A percentile compares a stretch with the other conserved stretches of the same genome.
These are phyloP conservation scores for Tetragonula clypearis DNA, from an alignment of 1,140 invertebrate genomes.

Conservation along the genomic window DNA sequence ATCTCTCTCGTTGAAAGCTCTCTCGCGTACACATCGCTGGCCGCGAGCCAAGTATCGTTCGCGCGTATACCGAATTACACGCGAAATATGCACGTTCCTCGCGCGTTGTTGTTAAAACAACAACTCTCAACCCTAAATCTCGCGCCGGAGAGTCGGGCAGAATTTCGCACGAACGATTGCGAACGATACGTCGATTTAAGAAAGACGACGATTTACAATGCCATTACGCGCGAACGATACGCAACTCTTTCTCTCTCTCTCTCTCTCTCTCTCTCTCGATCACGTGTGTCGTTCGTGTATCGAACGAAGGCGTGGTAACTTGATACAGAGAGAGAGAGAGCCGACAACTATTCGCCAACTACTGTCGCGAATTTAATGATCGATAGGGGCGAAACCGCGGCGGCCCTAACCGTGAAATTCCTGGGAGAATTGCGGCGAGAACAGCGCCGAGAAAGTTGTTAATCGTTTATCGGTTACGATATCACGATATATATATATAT, in stretches of 20 bases:
- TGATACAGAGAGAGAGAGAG: background rate
- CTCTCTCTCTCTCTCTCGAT: too few relatives aligned
- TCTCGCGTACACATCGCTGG: conserved; percentile 57
- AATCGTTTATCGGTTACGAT: background rate
- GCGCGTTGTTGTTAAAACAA: conserved; percentile 46
- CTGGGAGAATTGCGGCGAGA: background rate
- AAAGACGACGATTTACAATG: background rate
- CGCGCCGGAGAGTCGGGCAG: background rate
- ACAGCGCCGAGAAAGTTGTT: background rate
- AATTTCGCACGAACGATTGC: conserved; percentile 3
- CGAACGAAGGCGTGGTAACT: background rate
- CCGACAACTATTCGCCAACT: conserved; percentile 15
- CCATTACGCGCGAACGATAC: too few relatives aligned
- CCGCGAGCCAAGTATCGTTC: conserved; percentile 35
- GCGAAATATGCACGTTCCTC: conserved; percentile 45
- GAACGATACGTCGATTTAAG: background rate
- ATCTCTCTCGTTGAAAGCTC: conserved; percentile 67
- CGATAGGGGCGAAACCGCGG: background rate
- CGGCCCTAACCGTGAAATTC: background rate
- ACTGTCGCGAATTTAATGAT: background rate
- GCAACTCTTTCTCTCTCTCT: too few relatives aligned
- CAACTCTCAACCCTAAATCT: conserved; percentile 26
- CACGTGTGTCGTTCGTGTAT: background rate
- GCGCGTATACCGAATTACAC: conserved; percentile 58
- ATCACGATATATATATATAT: background rate